phyloP scores from a whole-genome alignment of 2,113 vertebrate genomes.

The human region GRCh38 chr2:61721501-61722000 shows the following conservation, averaged over 20 bases:
- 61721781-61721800: not conserved
- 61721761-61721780: not conserved
- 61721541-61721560: not conserved
- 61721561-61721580: not conserved
- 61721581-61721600: not conserved
- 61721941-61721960: no score
- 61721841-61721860: no score
- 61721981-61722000: no score
- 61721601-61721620: not conserved
- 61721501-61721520: not conserved
- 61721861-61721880: no score
- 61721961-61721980: no score
- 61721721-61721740: not conserved
- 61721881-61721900: no score
- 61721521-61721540: not conserved
- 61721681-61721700: not conserved
- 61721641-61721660: not conserved
- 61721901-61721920: no score
- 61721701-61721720: not conserved
- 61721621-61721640: not conserved
- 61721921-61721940: no score
- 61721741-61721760: slow-evolving; percentile 15
- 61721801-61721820: no score
- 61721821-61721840: no score
- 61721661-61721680: not conserved